These are phyloP conservation scores for Laticauda laticaudata DNA, from an alignment of 2,113 vertebrate species.

Conservation along the genomic window DNA sequence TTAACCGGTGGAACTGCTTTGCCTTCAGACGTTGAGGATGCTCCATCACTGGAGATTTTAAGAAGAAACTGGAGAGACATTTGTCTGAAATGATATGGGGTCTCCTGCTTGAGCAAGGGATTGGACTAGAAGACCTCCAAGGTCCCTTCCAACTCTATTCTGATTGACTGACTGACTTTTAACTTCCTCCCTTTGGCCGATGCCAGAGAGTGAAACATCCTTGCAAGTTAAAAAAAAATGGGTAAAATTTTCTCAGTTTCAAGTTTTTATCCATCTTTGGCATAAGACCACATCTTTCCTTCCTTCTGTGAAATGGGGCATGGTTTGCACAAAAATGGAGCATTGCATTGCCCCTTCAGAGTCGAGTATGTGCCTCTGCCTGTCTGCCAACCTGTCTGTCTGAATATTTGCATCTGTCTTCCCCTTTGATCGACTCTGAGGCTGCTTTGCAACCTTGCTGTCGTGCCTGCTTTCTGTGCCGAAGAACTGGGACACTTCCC, in stretches of 20 bases:
- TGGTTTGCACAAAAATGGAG: neutral
- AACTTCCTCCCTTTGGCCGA: neutral
- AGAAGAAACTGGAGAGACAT: neutral
- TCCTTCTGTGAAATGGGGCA: neutral
- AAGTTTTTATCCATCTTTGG: neutral
- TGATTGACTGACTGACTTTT: neutral
- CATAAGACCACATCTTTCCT: neutral
- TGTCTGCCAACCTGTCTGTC: neutral
- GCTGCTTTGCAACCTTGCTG: neutral
- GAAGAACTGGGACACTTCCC: neutral
- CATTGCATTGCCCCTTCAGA: neutral
- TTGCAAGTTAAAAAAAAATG: neutral
- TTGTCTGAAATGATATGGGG: neutral
- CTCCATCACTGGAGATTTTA: neutral
- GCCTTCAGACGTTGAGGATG: neutral
- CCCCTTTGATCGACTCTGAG: neutral
- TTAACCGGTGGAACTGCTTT: neutral
- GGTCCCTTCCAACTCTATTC: neutral
- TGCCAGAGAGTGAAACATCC: too few relatives aligned
- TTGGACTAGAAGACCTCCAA: neutral
- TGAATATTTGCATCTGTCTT: neutral
- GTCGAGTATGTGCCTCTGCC: neutral
- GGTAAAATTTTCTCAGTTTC: neutral
- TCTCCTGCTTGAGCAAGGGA: neutral
- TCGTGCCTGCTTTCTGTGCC: neutral